Evolutionary conservation across 2,888 invertebrate genomes (phyloP).

Genomic region (Doris montereyensis): DNA sequence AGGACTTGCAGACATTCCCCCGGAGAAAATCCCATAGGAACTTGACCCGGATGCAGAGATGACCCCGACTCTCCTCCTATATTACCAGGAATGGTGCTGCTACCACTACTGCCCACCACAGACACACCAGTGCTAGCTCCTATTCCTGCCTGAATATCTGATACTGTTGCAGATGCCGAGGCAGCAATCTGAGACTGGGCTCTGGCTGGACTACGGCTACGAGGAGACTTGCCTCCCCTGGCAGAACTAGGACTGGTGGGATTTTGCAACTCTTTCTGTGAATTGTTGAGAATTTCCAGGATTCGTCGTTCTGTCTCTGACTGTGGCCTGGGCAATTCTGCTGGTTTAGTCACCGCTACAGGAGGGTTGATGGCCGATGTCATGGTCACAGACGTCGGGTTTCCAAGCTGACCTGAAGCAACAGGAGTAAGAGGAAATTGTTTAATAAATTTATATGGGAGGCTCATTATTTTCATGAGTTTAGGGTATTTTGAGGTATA

Average conservation of each 20-base stretch:
- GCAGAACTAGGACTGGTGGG: conserved; percentile 35
- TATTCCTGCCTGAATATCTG: conserved; percentile 2
- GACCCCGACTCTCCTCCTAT: too few relatives aligned
- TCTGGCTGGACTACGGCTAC: conserved; percentile 42
- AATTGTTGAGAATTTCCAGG: conserved; percentile 63
- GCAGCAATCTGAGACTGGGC: conserved; percentile 19
- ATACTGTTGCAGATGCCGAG: conserved; percentile 22
- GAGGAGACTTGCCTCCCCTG: conserved; percentile 41
- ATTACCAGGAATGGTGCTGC: too few relatives aligned
- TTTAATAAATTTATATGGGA: too few relatives aligned
- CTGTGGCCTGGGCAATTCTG: conserved; percentile 58
- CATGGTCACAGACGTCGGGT: conserved; percentile 20
- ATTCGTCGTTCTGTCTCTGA: conserved; percentile 66
- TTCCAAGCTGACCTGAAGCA: conserved; percentile 12
- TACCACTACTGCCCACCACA: too few relatives aligned
- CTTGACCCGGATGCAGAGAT: too few relatives aligned
- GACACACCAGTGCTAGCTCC: too few relatives aligned
- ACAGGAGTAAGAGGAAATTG: too few relatives aligned
- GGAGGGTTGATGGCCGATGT: conserved; percentile 4
- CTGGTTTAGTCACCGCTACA: conserved; percentile 47
- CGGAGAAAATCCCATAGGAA: too few relatives aligned
- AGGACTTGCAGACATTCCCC: too few relatives aligned
- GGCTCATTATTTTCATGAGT: too few relatives aligned
- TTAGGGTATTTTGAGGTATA: too few relatives aligned
- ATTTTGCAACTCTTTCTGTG: conserved; percentile 46